phyloP scores from a whole-genome alignment of 2,888 invertebrate species.

The Halictus quadricinctus region DNA sequence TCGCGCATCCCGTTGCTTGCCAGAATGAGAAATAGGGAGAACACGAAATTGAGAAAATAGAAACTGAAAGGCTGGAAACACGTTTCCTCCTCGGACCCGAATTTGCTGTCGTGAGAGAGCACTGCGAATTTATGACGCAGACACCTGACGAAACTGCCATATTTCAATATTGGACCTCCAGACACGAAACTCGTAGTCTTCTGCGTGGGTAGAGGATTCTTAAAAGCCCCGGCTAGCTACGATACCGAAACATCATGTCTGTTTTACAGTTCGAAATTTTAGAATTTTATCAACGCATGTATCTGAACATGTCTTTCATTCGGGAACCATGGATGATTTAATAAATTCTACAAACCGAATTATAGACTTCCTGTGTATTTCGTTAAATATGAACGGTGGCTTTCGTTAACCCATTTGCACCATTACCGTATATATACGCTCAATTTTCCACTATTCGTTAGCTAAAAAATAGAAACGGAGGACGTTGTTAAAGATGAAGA shows the following conservation, averaged over 20 bases:
- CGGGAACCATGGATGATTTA: neutral
- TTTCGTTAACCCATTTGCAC: neutral
- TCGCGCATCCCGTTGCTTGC: constrained; percentile 34
- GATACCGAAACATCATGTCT: neutral
- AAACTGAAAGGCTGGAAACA: constrained; percentile 49
- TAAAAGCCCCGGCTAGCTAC: neutral
- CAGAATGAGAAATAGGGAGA: constrained; percentile 32
- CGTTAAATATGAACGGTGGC: neutral
- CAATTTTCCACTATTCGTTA: no score
- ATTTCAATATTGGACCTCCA: neutral
- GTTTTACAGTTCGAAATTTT: neutral
- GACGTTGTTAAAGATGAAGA: no score
- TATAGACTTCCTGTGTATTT: neutral
- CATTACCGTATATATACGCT: no score
- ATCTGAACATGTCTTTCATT: neutral
- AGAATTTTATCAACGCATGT: neutral
- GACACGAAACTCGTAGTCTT: neutral
- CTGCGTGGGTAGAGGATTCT: neutral
- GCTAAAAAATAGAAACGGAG: no score
- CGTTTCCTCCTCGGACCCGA: constrained; percentile 34
- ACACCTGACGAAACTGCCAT: neutral
- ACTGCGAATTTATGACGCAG: constrained; percentile 18
- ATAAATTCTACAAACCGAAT: neutral
- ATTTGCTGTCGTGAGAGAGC: constrained; percentile 1
- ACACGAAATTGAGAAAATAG: constrained; percentile 41